A percentile compares a stretch with the other conserved stretches of the same genome.
Conservation (phyloP, 35 echinoderm and acorn worm genomes). For the Apostichopus californicus region DNA sequence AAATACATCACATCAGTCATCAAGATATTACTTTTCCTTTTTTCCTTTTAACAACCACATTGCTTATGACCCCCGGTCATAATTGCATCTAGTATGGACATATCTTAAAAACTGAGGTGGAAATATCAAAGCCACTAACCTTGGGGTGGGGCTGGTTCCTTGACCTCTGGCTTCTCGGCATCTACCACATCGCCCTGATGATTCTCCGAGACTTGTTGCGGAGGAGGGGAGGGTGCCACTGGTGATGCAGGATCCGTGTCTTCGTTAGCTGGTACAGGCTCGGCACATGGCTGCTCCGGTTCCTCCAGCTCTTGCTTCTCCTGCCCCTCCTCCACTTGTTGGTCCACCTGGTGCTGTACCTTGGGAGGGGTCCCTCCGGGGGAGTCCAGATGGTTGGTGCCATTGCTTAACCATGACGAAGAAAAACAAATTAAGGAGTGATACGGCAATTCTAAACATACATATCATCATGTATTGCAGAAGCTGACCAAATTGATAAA, state of each 20-base stretch:
- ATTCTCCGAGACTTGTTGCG: conserved; percentile 64
- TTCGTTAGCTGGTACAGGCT: conserved; percentile 32
- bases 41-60: too few species aligned
- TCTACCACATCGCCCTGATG: conserved; percentile 64
- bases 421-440: not conserved
- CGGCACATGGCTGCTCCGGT: not conserved
- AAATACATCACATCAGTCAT: too few species aligned
- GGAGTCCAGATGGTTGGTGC: conserved; percentile 75
- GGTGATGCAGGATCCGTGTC: conserved; percentile 43
- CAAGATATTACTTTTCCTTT: too few species aligned
- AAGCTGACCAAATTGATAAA: too few species aligned
- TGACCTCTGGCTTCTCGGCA: conserved; percentile 57
- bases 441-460: too few species aligned
- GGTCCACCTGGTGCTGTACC: conserved; percentile 37
- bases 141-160: conserved; percentile 65
- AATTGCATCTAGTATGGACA: too few species aligned
- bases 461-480: too few species aligned
- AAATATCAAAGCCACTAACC: not conserved
- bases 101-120: too few species aligned
- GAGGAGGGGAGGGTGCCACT: conserved; percentile 33
- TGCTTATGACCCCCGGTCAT: too few species aligned
- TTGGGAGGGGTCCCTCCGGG: conserved; percentile 73
- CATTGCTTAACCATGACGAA: conserved; percentile 65
- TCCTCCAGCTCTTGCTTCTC: conserved; percentile 62
- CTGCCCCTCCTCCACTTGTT: conserved; percentile 45